phyloP scores from a whole-genome alignment of 37 sponge, comb jelly and placozoan genomes.

The Ianthella basta region DNA sequence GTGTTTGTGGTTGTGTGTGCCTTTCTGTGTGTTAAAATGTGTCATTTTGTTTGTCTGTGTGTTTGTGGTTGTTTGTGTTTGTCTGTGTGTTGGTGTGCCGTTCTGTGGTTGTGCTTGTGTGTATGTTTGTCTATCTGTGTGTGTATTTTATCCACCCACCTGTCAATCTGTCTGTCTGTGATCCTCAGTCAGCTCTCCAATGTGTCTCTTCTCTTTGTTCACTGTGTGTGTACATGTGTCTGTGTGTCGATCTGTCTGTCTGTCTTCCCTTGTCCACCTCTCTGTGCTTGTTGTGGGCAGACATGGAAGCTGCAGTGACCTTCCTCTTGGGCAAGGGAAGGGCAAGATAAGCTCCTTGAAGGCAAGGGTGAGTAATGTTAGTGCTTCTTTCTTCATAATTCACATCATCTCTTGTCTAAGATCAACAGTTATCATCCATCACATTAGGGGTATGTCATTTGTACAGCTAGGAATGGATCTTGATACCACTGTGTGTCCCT shows the following conservation, averaged over 20 bases:
- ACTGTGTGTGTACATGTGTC: background rate
- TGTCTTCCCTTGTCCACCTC: background rate
- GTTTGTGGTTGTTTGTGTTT: no score
- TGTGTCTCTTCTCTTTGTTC: background rate
- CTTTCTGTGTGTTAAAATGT: background rate
- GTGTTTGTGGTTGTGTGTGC: background rate
- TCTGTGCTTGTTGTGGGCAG: slow-evolving; percentile 4
- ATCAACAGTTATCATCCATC: no score
- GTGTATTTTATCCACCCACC: no score
- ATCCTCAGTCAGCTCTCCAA: background rate
- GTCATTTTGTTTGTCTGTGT: background rate
- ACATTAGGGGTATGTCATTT: no score
- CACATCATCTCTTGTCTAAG: background rate
- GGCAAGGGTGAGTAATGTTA: slow-evolving; percentile 71
- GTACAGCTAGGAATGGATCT: no score
- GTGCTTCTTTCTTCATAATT: no score
- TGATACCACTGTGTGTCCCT: no score
- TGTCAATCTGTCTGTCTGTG: slow-evolving; percentile 1
- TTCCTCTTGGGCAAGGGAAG: slow-evolving; percentile 80
- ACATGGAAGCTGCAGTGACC: slow-evolving; percentile 32
- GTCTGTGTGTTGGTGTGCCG: background rate
- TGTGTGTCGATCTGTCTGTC: background rate
- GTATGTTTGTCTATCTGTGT: no score
- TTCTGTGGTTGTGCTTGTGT: no score
- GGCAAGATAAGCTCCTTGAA: slow-evolving; percentile 79